These are phyloP conservation scores for Dryocosmus kuriphilus DNA, from an alignment of 2,888 invertebrate genomes.

Conservation along the genomic window DNA sequence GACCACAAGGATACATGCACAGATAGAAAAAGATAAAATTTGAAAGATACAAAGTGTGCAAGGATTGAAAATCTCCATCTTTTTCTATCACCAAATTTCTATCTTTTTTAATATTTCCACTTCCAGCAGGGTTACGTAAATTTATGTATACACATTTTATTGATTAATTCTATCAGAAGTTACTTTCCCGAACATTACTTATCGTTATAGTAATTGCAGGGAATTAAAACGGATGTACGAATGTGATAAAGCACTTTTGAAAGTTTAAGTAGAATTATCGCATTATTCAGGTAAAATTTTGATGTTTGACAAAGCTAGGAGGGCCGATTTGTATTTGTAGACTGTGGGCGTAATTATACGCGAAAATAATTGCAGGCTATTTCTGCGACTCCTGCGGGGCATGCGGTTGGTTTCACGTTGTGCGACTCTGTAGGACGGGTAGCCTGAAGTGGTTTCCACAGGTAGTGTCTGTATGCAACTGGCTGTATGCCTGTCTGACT, in stretches of 20 bases:
- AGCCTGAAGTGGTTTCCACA: constrained; percentile 69
- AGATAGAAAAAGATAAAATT: too few species aligned
- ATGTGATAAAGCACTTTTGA: constrained; percentile 20
- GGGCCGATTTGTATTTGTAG: background rate
- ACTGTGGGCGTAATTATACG: constrained; percentile 7
- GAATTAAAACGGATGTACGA: background rate
- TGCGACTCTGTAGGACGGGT: constrained; percentile 47
- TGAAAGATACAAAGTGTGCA: too few species aligned
- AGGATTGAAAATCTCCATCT: too few species aligned
- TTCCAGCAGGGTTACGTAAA: too few species aligned
- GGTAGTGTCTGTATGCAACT: constrained; percentile 70
- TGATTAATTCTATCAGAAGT: too few species aligned
- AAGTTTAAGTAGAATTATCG: constrained; percentile 11
- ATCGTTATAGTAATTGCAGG: background rate
- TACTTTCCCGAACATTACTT: constrained; percentile 2
- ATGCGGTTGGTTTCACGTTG: constrained; percentile 46
- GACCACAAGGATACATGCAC: too few species aligned
- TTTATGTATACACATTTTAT: too few species aligned
- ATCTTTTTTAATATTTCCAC: too few species aligned
- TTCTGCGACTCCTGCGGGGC: constrained; percentile 54
- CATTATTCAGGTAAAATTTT: constrained; percentile 41
- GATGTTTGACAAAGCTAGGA: constrained; percentile 25
- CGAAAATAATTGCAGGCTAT: constrained; percentile 47
- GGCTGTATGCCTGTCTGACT: constrained; percentile 60
- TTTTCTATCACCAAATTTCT: too few species aligned